Evolutionary conservation across 2,797 vertebrate species (phyloP).

Genomic region (Anguilla obscura): DNA sequence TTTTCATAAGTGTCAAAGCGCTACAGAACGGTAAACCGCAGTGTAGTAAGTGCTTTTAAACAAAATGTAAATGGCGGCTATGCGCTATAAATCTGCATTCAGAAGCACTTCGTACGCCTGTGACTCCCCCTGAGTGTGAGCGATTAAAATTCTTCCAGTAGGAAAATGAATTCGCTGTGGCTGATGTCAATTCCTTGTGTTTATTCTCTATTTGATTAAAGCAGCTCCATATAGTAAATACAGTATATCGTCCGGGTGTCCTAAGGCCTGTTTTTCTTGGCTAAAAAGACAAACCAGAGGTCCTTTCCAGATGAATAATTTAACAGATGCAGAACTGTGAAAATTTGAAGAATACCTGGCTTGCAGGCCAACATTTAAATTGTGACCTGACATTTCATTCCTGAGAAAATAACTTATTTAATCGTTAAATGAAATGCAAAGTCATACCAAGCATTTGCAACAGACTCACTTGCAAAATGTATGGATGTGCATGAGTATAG

Average conservation of each 20-base stretch:
- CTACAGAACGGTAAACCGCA: neutral
- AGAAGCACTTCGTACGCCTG: neutral
- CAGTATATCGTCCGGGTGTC: neutral
- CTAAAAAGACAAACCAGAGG: neutral
- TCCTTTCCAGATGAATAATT: neutral
- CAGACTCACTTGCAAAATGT: neutral
- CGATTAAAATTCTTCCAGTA: neutral
- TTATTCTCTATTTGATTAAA: neutral
- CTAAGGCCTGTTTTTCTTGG: neutral
- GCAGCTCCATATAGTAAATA: neutral
- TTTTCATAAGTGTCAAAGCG: slow-evolving; percentile 4
- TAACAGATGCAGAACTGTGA: neutral
- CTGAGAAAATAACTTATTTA: neutral
- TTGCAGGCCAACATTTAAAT: neutral
- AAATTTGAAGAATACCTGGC: neutral
- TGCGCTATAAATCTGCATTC: neutral
- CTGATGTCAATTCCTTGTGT: neutral
- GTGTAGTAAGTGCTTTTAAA: slow-evolving; percentile 8
- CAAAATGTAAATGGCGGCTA: neutral
- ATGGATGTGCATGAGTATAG: neutral
- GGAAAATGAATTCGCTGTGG: neutral
- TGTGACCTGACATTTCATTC: neutral
- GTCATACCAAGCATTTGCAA: neutral
- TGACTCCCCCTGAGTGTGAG: neutral
- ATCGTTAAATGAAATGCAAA: neutral